Conservation (phyloP, 2,888 invertebrate genomes). For the Aelia acuminata region DNA sequence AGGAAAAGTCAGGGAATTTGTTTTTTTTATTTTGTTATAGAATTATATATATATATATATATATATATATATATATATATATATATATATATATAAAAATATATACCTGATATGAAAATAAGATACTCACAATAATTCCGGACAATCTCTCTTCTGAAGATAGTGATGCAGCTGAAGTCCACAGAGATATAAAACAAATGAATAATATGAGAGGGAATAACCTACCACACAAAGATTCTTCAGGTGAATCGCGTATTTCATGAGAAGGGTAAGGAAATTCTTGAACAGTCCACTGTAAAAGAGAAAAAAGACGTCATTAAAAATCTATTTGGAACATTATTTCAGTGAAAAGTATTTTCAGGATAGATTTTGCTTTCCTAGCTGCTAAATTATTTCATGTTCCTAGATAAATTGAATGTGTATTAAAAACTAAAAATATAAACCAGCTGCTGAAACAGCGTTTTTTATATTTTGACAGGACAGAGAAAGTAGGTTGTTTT, state of each 20-base stretch:
- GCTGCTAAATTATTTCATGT: neutral
- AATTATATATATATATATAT: too few species aligned
- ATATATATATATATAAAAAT: neutral
- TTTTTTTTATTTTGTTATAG: too few species aligned
- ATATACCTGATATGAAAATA: neutral
- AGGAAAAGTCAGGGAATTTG: too few species aligned
- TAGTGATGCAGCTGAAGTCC: conserved; percentile 16
- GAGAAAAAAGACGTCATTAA: neutral
- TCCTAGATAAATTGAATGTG: neutral
- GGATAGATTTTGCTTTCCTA: neutral
- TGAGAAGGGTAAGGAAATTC: conserved; percentile 64
- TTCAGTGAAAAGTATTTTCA: neutral
- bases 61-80: too few species aligned
- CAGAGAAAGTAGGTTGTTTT: too few species aligned
- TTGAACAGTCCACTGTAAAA: conserved; percentile 62
- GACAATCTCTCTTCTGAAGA: conserved; percentile 72
- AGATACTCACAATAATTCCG: conserved; percentile 50
- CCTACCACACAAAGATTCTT: conserved; percentile 61
- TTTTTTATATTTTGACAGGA: neutral
- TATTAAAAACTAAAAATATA: neutral
- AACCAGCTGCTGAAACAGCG: neutral
- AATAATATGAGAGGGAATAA: conserved; percentile 67
- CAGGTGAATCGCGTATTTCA: conserved; percentile 58
- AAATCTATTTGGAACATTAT: neutral
- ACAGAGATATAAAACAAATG: conserved; percentile 72